Evolutionary conservation across 1,140 invertebrate species (phyloP), one percentile per base, ranked within the genome.

Genomic region (Drosophila takahashii): DNA sequence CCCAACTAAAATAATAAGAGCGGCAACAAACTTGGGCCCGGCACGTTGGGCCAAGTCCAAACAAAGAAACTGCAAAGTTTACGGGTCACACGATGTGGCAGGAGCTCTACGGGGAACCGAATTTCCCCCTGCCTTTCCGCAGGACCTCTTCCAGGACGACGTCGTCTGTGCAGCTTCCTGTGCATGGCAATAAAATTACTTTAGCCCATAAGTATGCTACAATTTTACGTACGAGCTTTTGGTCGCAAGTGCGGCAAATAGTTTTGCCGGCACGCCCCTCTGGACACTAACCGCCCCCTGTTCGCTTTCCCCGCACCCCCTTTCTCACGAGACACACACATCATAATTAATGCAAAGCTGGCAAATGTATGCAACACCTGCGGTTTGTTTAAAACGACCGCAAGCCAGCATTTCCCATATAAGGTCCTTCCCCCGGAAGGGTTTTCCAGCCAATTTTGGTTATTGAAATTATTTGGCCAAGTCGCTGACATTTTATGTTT

Each of bases 331-430:
- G 41, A 76, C 72, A 64, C 52, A 76, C 79, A 76, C 79, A 77
- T 91, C 85, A 92, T 92, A 92, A 92, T 92, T 92, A 92, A 92
- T 92, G 90, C 90, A 92, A 92, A 92, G 90, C 90, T 92, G 74
- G 77, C 64, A 80, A 91, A 92, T 86, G 81, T 90, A 87, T 92
- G 90, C 90, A 92, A 92, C 90, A 92, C 90, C 90, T 92, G 90
- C 77, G 90, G 90, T 92, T 92, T 79, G 90, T 92, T 91, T 86
- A 74, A 90, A 90, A 87, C 81, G 90, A 92, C 90, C 90, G 61
- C 87, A 91, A 91, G 81, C 79, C 79, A 77, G 78, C 27, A 22
- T 34, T 37, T 67, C 65, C 73, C 65, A 62, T 51, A 44, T 45
- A 41, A 42, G n/a, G 32, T 56, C 42, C 34, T 37, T 32, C n/a